Conservation (phyloP, 2,888 invertebrate species). For the Plagodis pulveraria region DNA sequence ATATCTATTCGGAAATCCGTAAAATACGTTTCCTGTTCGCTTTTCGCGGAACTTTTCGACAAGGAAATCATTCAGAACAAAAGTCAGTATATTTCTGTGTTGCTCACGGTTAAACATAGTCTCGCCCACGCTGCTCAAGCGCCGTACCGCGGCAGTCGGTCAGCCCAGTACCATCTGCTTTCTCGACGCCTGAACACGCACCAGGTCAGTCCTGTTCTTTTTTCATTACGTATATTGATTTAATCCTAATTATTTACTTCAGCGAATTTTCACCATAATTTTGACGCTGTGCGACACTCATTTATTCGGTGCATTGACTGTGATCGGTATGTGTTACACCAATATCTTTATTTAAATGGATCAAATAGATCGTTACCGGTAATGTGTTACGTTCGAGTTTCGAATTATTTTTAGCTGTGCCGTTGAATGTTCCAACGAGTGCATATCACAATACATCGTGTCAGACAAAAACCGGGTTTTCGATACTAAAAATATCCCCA, state of each 20-base stretch:
- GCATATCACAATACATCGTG: constrained; percentile 77
- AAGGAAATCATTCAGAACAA: constrained; percentile 77
- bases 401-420: constrained; percentile 69
- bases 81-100: constrained; percentile 82
- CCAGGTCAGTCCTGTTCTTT: constrained; percentile 69
- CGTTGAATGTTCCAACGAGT: constrained; percentile 64
- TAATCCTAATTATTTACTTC: constrained; percentile 10
- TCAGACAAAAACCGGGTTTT: constrained; percentile 80
- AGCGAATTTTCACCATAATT: constrained; percentile 56
- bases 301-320: constrained; percentile 31
- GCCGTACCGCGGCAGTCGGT: constrained; percentile 52
- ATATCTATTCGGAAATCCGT: constrained; percentile 44
- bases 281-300: constrained; percentile 59
- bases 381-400: constrained; percentile 53
- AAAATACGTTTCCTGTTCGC: constrained; percentile 39
- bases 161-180: constrained; percentile 74
- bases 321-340: constrained; percentile 27
- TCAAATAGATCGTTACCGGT: constrained; percentile 44
- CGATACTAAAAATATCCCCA: constrained; percentile 79
- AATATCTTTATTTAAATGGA: constrained; percentile 37
- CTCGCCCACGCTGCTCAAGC: constrained; percentile 71
- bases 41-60: constrained; percentile 56
- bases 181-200: constrained; percentile 74
- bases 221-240: constrained; percentile 28
- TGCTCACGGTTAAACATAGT: constrained; percentile 83